Evolutionary conservation across 2,113 vertebrate species (phyloP).

Genomic region (Orcinus orca): DNA sequence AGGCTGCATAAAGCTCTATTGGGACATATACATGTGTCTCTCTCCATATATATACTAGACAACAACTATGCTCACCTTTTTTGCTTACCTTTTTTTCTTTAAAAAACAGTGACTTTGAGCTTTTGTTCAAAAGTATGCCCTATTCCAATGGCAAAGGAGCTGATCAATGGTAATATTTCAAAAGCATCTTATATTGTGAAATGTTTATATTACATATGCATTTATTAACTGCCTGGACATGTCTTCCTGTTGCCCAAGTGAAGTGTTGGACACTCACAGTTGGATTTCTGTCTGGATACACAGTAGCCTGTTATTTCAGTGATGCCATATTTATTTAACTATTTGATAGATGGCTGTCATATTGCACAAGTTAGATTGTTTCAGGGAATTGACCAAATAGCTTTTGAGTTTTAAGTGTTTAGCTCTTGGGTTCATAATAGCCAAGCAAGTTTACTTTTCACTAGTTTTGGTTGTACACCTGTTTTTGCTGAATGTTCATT

Average conservation of each 20-base stretch:
- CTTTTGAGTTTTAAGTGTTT: conserved; percentile 34
- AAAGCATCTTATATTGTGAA: background rate
- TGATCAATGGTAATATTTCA: background rate
- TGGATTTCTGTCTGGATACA: background rate
- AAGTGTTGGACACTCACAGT: background rate
- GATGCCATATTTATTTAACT: background rate
- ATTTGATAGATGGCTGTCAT: background rate
- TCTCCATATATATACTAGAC: background rate
- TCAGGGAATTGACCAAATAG: background rate
- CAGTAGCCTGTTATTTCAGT: background rate
- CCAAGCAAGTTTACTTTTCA: background rate
- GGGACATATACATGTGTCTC: background rate
- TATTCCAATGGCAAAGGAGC: background rate
- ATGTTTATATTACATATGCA: background rate
- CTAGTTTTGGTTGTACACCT: background rate
- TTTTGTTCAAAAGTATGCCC: background rate
- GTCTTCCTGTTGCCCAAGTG: background rate
- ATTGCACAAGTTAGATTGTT: background rate
- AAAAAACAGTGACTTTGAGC: background rate
- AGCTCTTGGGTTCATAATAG: background rate
- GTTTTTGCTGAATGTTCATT: background rate
- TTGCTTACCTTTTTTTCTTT: background rate
- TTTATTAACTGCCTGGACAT: background rate
- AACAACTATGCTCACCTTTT: background rate
- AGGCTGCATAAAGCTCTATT: background rate